Conservation (phyloP, 1,140 invertebrate genomes). For the Drosophila tsacasi region DNA sequence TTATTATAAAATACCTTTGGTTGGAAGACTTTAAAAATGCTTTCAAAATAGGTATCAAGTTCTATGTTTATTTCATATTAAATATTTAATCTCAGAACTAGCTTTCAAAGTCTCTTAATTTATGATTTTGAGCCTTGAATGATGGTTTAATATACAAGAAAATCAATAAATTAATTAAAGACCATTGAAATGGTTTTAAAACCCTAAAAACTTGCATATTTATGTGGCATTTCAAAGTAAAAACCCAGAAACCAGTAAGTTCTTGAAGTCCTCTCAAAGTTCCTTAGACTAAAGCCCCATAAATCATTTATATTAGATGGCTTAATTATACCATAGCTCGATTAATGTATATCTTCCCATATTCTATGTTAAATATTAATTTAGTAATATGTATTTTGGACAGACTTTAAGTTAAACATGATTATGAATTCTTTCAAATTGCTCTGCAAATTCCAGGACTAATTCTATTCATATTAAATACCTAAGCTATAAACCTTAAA, state of each 20-base stretch:
- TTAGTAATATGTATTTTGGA: too few relatives aligned
- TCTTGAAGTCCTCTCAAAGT: not conserved
- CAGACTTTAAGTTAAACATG: too few relatives aligned
- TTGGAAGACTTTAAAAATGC: not conserved
- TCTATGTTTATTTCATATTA: not conserved
- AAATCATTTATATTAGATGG: constrained; percentile 33
- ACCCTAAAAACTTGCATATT: not conserved
- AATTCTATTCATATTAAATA: too few relatives aligned
- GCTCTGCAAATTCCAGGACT: too few relatives aligned
- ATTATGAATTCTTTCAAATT: too few relatives aligned
- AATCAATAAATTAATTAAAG: not conserved
- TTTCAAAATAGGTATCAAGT: not conserved
- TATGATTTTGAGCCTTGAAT: not conserved
- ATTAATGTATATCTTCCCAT: constrained; percentile 1
- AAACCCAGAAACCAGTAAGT: too few relatives aligned
- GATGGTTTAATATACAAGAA: too few relatives aligned
- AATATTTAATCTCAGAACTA: not conserved
- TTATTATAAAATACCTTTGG: not conserved
- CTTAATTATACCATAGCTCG: constrained; percentile 31
- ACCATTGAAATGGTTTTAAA: not conserved
- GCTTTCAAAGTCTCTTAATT: not conserved
- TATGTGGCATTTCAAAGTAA: too few relatives aligned
- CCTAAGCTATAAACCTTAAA: too few relatives aligned
- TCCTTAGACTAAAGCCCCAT: not conserved
- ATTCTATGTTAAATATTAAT: too few relatives aligned